Evolutionary conservation across 2,113 vertebrate species (phyloP), one percentile per base, ranked within the genome.

Genomic region (Poecile atricapillus): DNA sequence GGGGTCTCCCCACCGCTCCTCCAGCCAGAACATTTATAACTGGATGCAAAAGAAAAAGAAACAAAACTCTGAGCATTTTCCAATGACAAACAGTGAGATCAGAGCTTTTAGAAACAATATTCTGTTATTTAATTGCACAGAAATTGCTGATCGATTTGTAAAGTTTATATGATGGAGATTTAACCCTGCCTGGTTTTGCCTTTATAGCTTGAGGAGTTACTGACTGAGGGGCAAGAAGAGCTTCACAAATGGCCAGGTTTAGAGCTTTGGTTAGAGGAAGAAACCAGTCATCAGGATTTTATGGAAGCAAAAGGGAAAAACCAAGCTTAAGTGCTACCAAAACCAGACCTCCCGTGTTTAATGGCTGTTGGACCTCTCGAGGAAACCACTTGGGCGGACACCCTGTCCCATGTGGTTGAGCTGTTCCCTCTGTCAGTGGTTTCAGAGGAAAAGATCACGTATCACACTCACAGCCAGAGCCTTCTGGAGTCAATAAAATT

Each of bases 331-430:
- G 73, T 44, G 68, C 63, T 83, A 43, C 73, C 28, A 70, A 91
- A 95, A 93, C 56, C 81, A 95, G 95, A 97, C 96, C 94, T 93
- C 93, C 90, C 50, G 0, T 52, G 83, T 64, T 92, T 92, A 76
- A 89, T 65, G 43, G 70, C 87, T 52, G 35, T 27, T 93, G 95
- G 71, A 90, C 89, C 74, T 93, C 87, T 94, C 24, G 9, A 95
- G 93, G 86, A 95, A 92, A 96, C 95, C 94, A 49, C 92, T 91
- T 43, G 90, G 79, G 90, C 2, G 5, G 83, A 84, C 70, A 76
- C 89, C 85, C 63, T 44, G 85, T 62, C 83, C 70, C 68, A 9
- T 76, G 95, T 2, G 24, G 91, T 83, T 49, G 78, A 89, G 83
- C 64, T 68, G 37, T 73, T 97, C 83, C 82, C 81, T 49, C 52